Evolutionary conservation across 2,797 vertebrate genomes (phyloP).

Genomic region (Arnoldichthys spilopterus): DNA sequence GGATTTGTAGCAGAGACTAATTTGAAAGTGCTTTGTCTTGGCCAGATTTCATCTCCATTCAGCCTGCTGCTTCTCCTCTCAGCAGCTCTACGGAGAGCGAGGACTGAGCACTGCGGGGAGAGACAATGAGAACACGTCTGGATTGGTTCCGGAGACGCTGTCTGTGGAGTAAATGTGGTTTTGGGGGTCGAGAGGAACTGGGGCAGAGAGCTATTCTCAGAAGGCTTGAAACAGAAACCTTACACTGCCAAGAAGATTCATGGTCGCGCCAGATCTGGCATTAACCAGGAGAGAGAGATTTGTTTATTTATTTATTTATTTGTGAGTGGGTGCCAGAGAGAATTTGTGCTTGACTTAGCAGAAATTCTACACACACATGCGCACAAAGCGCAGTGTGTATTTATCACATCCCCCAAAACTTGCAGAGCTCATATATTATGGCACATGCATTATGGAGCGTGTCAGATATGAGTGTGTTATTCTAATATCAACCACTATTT

Average conservation of each 20-base stretch:
- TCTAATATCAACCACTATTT: conserved; percentile 52
- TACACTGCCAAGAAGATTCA: conserved; percentile 52
- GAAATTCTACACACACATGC: conserved; percentile 45
- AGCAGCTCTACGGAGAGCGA: not conserved
- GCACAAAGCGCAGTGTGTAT: conserved; percentile 14
- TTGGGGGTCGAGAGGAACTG: conserved; percentile 49
- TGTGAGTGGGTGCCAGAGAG: not conserved
- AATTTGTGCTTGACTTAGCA: conserved; percentile 46
- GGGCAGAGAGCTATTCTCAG: conserved; percentile 49
- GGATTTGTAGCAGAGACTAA: conserved; percentile 46
- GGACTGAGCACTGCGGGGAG: conserved; percentile 27
- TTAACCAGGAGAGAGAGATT: conserved; percentile 38
- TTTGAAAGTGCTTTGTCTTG: conserved; percentile 47
- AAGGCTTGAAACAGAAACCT: conserved; percentile 44
- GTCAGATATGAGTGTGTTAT: conserved; percentile 43
- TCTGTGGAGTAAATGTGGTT: conserved; percentile 40
- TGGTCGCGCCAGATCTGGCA: conserved; percentile 45
- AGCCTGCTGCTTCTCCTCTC: not conserved
- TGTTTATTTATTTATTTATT: not conserved
- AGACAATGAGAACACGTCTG: conserved; percentile 40
- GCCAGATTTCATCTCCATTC: conserved; percentile 41
- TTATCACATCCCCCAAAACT: conserved; percentile 43
- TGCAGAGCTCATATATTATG: conserved; percentile 37
- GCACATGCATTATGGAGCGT: conserved; percentile 44
- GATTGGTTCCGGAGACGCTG: conserved; percentile 35